Evolutionary conservation across 1,140 invertebrate genomes (phyloP), one percentile per base, ranked within the genome.

Genomic region (Cataglyphis hispanica): DNA sequence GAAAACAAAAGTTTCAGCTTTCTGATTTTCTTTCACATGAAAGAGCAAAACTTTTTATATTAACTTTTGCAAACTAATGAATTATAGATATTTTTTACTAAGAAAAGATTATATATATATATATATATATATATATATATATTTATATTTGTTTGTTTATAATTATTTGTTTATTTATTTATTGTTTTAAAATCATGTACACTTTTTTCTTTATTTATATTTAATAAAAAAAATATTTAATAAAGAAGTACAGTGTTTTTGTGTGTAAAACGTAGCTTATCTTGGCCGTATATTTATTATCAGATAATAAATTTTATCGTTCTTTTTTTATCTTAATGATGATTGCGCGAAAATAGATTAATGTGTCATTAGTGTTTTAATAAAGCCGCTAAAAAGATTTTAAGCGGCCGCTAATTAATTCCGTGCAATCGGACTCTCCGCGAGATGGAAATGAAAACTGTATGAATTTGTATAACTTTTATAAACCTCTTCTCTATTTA

Each of bases 1-100:
- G 27, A 75, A 89, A 63, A 90, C 86, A 7, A 87, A 78, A 2
- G 77, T 91, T 2, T 92, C 83, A 90, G 13, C 37, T 56, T 5
- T 56, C 19, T 13, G 7, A 27, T 27, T 40, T 4, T 76, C 19
- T 40, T 10, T 8, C 8, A 34, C 1, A 22, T 8, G 0, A 40
- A 37, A 40, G 16, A 60, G 11, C n/a, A 61, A 16, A 31, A 53
- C n/a, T 13, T 8, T 67, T 10, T 22, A 37, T 16, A 2, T 25
- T 13, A 56, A 56, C 16, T 40, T 43, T 25, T 10, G 64, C 37
- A 19, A 74, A 50, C 10, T 11, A 11, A 43, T 43, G 11, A 43
- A 43, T 37, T 74, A 46, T 46, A 19, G 1, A 5, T 8, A 19
- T 22, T n/a, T 34, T 27, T 75, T 58, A 40, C 25, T 11, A 19